A percentile compares a stretch with the other conserved stretches of the same genome.
Evolutionary conservation across 2,888 invertebrate genomes (phyloP).

Genomic region (Crematogaster levior): DNA sequence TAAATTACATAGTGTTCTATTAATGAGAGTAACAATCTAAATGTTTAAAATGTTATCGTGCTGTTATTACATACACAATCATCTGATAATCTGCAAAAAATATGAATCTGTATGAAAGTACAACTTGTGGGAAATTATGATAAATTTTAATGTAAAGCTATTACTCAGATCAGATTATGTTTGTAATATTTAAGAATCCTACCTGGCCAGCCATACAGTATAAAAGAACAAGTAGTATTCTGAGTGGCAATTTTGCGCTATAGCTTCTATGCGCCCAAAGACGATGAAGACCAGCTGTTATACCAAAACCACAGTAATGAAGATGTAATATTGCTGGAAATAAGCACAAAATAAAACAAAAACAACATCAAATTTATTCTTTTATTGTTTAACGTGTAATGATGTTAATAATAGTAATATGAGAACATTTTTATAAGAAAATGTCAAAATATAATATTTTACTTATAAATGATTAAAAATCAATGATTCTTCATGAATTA

Average conservation of each 20-base stretch:
- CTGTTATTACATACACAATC: not conserved
- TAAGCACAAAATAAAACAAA: not conserved
- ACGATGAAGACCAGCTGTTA: constrained; percentile 97
- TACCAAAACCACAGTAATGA: constrained; percentile 87
- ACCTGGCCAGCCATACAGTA: constrained; percentile 96
- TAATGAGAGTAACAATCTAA: not conserved
- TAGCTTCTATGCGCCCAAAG: constrained; percentile 97
- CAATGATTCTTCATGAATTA: not conserved
- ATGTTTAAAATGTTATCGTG: not conserved
- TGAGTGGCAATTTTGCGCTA: constrained; percentile 91
- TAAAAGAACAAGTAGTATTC: constrained; percentile 92
- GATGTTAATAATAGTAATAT: not conserved
- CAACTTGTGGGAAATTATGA: not conserved
- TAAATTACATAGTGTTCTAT: not conserved
- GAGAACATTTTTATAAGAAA: not conserved
- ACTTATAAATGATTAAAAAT: not conserved
- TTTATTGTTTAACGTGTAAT: not conserved
- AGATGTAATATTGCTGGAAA: constrained; percentile 74
- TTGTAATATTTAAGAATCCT: constrained; percentile 78
- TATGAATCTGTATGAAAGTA: not conserved
- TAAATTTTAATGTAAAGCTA: not conserved
- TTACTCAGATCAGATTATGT: not conserved
- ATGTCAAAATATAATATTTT: not conserved
- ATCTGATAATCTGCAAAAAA: not conserved
- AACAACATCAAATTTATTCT: not conserved